Conservation (phyloP, 53 echinoderm and acorn worm species). For the Holothuria leucospilota region DNA sequence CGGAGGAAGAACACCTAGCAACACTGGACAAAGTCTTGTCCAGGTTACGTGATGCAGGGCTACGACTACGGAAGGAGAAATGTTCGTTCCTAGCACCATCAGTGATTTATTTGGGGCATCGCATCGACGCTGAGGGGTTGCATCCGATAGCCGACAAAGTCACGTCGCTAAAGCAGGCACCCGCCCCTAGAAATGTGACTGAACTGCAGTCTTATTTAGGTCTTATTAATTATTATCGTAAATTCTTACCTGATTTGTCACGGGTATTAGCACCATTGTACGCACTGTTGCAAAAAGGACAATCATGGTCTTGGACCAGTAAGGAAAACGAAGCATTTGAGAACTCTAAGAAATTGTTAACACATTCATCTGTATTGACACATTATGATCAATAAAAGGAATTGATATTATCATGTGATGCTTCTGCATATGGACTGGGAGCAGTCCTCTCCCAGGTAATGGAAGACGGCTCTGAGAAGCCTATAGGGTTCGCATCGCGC, state of each 20-base stretch:
- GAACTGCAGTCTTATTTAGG: slow-evolving; percentile 43
- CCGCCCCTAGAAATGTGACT: slow-evolving; percentile 37
- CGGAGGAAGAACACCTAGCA: slow-evolving; percentile 43
- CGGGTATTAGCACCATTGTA: slow-evolving; percentile 44
- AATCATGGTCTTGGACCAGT: slow-evolving; percentile 12
- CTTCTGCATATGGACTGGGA: slow-evolving; percentile 60
- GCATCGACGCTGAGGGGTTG: slow-evolving; percentile 54
- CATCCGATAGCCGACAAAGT: neutral
- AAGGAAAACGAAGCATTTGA: slow-evolving; percentile 48
- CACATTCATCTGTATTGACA: slow-evolving; percentile 40
- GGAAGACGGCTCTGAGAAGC: slow-evolving; percentile 48
- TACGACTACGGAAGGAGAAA: slow-evolving; percentile 24
- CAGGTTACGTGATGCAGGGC: no score
- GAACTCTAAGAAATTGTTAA: slow-evolving; percentile 39
- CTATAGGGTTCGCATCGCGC: slow-evolving; percentile 46
- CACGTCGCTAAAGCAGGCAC: no score
- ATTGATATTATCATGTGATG: slow-evolving; percentile 32
- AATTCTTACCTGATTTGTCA: slow-evolving; percentile 57
- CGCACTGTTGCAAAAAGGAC: slow-evolving; percentile 29
- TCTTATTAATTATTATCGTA: slow-evolving; percentile 55
- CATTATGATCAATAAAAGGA: slow-evolving; percentile 43
- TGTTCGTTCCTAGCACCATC: slow-evolving; percentile 44
- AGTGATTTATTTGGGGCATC: slow-evolving; percentile 49
- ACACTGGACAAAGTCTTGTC: no score
- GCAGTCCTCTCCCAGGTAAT: slow-evolving; percentile 61